Conservation (phyloP, 2,888 invertebrate genomes). For the Diplolepis rosae region DNA sequence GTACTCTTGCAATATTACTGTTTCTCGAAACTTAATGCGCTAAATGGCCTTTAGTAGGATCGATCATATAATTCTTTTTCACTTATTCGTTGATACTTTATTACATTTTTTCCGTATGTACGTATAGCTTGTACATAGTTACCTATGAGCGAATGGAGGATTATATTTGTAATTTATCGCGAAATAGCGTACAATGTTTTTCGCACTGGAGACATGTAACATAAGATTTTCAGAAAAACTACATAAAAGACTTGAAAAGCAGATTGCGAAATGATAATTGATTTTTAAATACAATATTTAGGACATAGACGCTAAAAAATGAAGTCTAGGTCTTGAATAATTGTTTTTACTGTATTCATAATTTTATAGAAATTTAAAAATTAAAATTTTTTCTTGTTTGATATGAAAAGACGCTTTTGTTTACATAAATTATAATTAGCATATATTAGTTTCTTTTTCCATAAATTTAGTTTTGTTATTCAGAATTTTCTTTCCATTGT, state of each 20-base stretch:
- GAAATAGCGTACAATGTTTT: constrained; percentile 45
- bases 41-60: constrained; percentile 56
- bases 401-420: constrained; percentile 13
- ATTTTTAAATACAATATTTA: constrained; percentile 34
- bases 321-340: neutral
- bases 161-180: constrained; percentile 58
- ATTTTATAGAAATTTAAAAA: neutral
- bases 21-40: constrained; percentile 18
- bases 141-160: constrained; percentile 50
- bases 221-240: constrained; percentile 44
- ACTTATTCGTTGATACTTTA: constrained; percentile 51
- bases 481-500: constrained; percentile 1
- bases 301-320: constrained; percentile 4
- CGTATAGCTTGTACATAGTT: constrained; percentile 59
- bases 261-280: constrained; percentile 46
- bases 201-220: constrained; percentile 42
- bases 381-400: constrained; percentile 24
- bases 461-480: neutral
- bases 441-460: neutral
- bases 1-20: constrained; percentile 19
- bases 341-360: constrained; percentile 26
- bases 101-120: constrained; percentile 54
- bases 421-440: constrained; percentile 8
- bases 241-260: constrained; percentile 4
- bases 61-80: constrained; percentile 53